Evolutionary conservation across 2,797 vertebrate species (phyloP), one percentile per base, ranked within the genome.

Genomic region (Erithacus rubecula): DNA sequence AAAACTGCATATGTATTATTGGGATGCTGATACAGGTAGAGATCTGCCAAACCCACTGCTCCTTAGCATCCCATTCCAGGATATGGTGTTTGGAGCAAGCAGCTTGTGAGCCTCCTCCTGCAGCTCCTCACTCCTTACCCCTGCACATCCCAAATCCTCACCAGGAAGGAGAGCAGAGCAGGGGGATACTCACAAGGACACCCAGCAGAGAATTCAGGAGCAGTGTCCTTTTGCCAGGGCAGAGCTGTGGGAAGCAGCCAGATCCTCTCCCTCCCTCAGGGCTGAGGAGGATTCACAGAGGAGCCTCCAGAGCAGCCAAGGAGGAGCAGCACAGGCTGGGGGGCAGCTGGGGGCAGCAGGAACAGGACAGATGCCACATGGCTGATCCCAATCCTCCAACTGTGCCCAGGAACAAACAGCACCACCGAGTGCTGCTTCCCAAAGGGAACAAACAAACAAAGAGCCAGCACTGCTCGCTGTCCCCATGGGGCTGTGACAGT

Each of bases 171-270:
- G 30, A 69, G 69, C 20, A 3, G 89, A 53, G 41, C 12, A 0
- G 4, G 16, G 9, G 16, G 24, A 23, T 90, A 92, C 96, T 97
- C 95, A 96, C 97, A 89, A 88, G 96, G 32, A 78, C 89, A 51
- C 92, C 95, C 80, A 96, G 91, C 29, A 97, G 85, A 17, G 96
- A 94, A 72, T 96, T 96, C 13, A 82, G 68, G 75, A 96, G 95
- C 83, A 96, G 72, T 9, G 81, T 83, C 80, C 94, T 96, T 89
- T 89, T 95, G 51, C 95, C 92, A 0, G 96, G 68, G 58, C 67
- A 39, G 39, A 39, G 39, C 39, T 39, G 39, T 7, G 15, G 39
- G 39, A 39, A 39, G 39, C 39, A 39, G 39, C 39, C 39, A 5
- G 75, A 24, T 91, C 89, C 79, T 82, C 85, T 90, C 83, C 91